Evolutionary conservation across 2,797 vertebrate genomes (phyloP).

Genomic region (Microchirus variegatus): DNA sequence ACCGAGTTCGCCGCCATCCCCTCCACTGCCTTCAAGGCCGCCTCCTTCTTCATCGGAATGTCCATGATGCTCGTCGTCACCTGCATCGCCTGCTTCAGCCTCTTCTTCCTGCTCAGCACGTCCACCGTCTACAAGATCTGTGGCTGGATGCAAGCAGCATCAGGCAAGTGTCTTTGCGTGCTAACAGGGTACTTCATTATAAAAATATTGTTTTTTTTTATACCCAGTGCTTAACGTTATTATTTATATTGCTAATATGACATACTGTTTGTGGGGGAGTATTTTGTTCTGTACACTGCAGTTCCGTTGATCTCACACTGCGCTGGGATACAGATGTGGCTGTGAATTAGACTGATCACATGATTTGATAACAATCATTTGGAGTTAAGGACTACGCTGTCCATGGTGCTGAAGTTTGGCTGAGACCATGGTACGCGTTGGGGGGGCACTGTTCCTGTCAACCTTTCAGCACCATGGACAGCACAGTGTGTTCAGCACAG

Average conservation of each 20-base stretch:
- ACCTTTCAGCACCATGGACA: too few species aligned
- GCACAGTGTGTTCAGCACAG: too few species aligned
- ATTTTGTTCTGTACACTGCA: too few species aligned
- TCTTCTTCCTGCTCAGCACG: conserved; percentile 98
- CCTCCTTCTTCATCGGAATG: conserved; percentile 95
- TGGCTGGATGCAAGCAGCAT: conserved; percentile 95
- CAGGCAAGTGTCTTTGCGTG: conserved; percentile 79
- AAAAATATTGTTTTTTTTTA: too few species aligned
- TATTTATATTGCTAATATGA: too few species aligned
- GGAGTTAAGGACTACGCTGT: conserved; percentile 50
- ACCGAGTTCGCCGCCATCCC: conserved; percentile 93
- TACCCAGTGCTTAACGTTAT: too few species aligned
- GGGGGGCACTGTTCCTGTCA: too few species aligned
- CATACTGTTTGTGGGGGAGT: too few species aligned
- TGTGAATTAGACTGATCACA: conserved; percentile 24
- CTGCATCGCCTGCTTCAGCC: conserved; percentile 94
- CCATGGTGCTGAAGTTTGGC: conserved; percentile 56
- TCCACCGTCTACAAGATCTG: conserved; percentile 98
- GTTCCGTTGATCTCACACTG: neutral
- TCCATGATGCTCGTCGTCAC: conserved; percentile 95
- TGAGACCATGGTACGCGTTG: neutral
- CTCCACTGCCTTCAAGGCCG: conserved; percentile 94
- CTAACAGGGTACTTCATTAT: too few species aligned
- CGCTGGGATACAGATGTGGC: neutral
- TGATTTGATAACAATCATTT: conserved; percentile 29